phyloP scores from a whole-genome alignment of 2,113 vertebrate genomes.

The Silurus asotus region DNA sequence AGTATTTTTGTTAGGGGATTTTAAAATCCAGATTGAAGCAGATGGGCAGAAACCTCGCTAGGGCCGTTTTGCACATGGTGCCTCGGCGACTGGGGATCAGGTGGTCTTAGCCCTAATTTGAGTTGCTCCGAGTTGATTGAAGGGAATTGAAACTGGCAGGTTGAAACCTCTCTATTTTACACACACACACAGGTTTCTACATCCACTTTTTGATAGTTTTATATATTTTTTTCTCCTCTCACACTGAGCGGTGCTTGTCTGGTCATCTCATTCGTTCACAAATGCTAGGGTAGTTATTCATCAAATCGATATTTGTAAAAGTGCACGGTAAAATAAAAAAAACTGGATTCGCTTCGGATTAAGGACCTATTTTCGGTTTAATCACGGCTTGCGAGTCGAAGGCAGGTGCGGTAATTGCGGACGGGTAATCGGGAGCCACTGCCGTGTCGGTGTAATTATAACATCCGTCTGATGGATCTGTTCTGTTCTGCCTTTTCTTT shows the following conservation, averaged over 20 bases:
- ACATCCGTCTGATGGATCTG: constrained; percentile 34
- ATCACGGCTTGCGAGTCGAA: constrained; percentile 13
- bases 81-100: not conserved
- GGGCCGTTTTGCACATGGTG: not conserved
- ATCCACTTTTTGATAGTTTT: too few species aligned
- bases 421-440: constrained; percentile 12
- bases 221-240: not conserved
- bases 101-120: constrained; percentile 16
- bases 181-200: not conserved
- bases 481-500: constrained; percentile 26
- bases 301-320: constrained; percentile 20
- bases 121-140: constrained; percentile 24
- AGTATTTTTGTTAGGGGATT: not conserved
- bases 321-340: not conserved
- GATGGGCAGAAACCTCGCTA: not conserved
- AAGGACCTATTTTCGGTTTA: constrained; percentile 17
- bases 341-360: constrained; percentile 27
- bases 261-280: not conserved
- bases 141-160: constrained; percentile 29
- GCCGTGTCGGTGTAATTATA: constrained; percentile 33
- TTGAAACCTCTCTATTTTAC: not conserved
- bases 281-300: constrained; percentile 20
- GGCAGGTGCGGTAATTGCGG: constrained; percentile 29
- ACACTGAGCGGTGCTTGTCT: not conserved
- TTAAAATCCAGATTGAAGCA: not conserved